phyloP scores from a whole-genome alignment of 1,140 invertebrate genomes.

The Drosophila bipectinata region DNA sequence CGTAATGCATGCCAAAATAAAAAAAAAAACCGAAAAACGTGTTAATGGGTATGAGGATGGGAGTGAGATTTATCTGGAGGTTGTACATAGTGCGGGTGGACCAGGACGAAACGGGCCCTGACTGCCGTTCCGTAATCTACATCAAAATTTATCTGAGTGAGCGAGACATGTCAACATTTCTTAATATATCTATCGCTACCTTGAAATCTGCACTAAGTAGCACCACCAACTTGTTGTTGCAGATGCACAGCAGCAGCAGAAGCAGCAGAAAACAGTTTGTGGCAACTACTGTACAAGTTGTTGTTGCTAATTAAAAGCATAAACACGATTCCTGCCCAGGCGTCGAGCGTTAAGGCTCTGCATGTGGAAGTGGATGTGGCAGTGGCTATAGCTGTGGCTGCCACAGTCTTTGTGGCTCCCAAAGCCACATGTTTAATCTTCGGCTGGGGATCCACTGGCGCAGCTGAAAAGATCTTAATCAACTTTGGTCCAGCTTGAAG shows the following conservation, averaged over 20 bases:
- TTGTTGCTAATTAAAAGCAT: conserved; percentile 83
- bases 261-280: conserved; percentile 19
- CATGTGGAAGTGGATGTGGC: conserved; percentile 29
- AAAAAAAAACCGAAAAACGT: conserved; percentile 53
- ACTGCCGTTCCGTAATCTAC: conserved; percentile 62
- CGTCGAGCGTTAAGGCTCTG: conserved; percentile 58
- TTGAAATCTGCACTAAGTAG: conserved; percentile 79
- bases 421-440: conserved; percentile 70
- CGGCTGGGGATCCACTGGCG: conserved; percentile 48
- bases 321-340: conserved; percentile 82
- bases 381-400: conserved; percentile 4
- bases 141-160: conserved; percentile 82
- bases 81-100: conserved; percentile 20
- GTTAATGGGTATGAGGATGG: conserved; percentile 35
- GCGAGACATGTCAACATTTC: conserved; percentile 81
- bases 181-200: conserved; percentile 82
- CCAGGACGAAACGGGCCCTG: conserved; percentile 6
- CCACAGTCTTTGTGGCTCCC: conserved; percentile 17
- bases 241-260: conserved; percentile 10
- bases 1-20: conserved; percentile 46
- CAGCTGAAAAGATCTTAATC: conserved; percentile 75
- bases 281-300: conserved; percentile 78
- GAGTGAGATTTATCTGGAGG: conserved; percentile 46
- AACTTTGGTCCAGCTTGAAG: conserved; percentile 33
- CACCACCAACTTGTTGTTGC: conserved; percentile 62